Percentiles rank a stretch among this genome's conserved stretches.
Evolutionary conservation across 2,113 vertebrate genomes (phyloP).

Genomic region (Cryptomyrus ogoouensis): DNA sequence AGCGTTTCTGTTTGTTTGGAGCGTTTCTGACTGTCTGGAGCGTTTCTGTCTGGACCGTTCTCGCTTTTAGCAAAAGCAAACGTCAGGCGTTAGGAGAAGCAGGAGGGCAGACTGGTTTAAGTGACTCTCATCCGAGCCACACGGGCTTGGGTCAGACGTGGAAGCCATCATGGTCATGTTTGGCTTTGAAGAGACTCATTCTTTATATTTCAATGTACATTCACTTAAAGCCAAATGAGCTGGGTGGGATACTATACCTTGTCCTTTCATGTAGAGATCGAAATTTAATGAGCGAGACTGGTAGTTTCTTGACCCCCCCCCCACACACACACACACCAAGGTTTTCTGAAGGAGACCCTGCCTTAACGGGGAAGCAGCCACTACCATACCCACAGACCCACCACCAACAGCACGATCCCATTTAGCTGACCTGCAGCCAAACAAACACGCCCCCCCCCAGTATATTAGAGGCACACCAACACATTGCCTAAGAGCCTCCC

Average conservation of each 20-base stretch:
- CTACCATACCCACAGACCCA: neutral
- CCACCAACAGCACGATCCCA: neutral
- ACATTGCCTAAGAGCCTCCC: conserved; percentile 38
- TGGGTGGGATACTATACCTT: neutral
- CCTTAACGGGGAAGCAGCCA: neutral
- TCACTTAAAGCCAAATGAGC: neutral
- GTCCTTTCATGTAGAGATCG: neutral
- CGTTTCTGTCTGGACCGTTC: neutral
- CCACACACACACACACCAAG: too few species aligned
- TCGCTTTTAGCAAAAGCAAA: neutral
- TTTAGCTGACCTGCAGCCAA: conserved; percentile 42
- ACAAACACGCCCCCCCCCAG: conserved; percentile 45
- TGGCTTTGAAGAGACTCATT: neutral
- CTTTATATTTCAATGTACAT: neutral
- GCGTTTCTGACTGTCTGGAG: neutral
- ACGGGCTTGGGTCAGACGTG: neutral
- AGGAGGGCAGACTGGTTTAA: neutral
- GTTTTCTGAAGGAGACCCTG: neutral
- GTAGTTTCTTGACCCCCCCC: neutral
- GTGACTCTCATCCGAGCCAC: neutral
- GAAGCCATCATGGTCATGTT: neutral
- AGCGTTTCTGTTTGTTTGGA: neutral
- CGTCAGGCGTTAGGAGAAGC: neutral
- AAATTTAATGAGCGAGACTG: neutral
- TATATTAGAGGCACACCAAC: conserved; percentile 36